Percentiles rank a stretch among this genome's conserved stretches.
Evolutionary conservation across 2,113 vertebrate genomes (phyloP).

Genomic region (Isurus oxyrinchus): DNA sequence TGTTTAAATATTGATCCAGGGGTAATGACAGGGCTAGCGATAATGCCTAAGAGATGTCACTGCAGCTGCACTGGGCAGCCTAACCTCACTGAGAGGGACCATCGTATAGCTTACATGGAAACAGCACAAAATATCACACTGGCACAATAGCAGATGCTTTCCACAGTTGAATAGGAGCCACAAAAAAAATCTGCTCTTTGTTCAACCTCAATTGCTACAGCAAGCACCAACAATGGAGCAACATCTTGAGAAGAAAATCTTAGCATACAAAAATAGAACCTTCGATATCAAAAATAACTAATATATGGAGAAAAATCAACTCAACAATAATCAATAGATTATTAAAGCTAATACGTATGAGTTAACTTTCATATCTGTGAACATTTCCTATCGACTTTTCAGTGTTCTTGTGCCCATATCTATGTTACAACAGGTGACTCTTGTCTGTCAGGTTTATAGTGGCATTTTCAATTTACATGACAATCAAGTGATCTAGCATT

Average conservation of each 20-base stretch:
- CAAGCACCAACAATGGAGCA: background rate
- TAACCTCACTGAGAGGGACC: too few relatives aligned
- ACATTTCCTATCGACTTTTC: background rate
- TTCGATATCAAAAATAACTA: background rate
- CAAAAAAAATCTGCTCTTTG: background rate
- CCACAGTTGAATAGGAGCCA: background rate
- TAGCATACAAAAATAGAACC: background rate
- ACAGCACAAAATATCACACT: background rate
- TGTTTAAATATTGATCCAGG: too few relatives aligned
- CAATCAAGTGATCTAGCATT: background rate
- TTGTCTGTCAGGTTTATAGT: background rate
- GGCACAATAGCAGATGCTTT: background rate
- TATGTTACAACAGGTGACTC: background rate
- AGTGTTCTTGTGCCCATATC: background rate
- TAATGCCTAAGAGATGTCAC: background rate
- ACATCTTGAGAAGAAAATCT: background rate
- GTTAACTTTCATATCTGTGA: background rate
- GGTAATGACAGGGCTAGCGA: background rate
- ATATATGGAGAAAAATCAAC: background rate
- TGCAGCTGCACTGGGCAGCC: background rate
- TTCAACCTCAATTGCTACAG: background rate
- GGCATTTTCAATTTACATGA: background rate
- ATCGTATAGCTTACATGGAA: background rate
- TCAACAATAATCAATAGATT: background rate
- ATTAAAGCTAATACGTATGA: background rate